Evolutionary conservation across 2,797 vertebrate genomes (phyloP).

Genomic region (Hypotaenidia philippensis): DNA sequence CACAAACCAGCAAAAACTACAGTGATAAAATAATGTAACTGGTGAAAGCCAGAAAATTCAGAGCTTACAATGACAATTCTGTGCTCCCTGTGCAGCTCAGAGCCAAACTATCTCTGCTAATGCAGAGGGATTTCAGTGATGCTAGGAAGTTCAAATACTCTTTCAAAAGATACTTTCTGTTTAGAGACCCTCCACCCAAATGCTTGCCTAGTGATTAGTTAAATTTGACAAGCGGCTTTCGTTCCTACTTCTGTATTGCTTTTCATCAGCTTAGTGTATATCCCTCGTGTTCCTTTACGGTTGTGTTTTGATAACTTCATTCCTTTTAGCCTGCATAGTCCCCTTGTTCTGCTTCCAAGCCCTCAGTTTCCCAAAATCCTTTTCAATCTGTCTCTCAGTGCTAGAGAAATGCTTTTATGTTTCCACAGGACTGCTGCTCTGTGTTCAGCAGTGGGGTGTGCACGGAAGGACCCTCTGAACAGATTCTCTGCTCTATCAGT

Average conservation of each 20-base stretch:
- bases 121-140: not conserved
- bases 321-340: conserved; percentile 15
- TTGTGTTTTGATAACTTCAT: conserved; percentile 1
- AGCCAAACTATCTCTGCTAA: not conserved
- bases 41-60: not conserved
- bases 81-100: not conserved
- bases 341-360: conserved; percentile 12
- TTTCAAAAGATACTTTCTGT: not conserved
- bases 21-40: not conserved
- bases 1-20: not conserved
- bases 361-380: not conserved
- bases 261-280: conserved; percentile 2
- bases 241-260: not conserved
- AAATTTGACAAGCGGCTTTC: conserved; percentile 10
- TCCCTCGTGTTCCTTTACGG: not conserved
- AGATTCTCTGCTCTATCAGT: not conserved
- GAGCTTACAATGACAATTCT: not conserved
- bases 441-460: not conserved
- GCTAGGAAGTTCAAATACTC: not conserved
- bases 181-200: not conserved
- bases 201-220: not conserved
- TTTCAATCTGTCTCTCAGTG: not conserved
- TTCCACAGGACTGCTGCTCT: not conserved
- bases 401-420: not conserved
- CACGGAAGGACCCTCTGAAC: not conserved